Percentiles rank a stretch among this genome's conserved stretches.
Evolutionary conservation across 2,888 invertebrate genomes (phyloP).

Genomic region (Resseliella maxima): DNA sequence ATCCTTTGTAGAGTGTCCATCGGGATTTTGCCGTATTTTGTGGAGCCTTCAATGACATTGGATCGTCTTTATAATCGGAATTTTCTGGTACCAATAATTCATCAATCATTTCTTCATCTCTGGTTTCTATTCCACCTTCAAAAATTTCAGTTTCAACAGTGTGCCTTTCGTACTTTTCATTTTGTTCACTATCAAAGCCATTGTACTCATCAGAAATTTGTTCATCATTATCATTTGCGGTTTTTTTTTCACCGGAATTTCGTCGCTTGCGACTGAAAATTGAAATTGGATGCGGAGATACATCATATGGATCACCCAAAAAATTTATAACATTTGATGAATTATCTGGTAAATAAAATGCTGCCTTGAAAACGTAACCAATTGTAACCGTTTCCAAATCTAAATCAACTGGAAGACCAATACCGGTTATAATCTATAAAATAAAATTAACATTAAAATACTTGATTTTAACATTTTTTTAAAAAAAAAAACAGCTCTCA

Average conservation of each 20-base stretch:
- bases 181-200: background rate
- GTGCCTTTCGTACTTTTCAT: conserved; percentile 56
- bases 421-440: conserved; percentile 58
- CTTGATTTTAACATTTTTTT: no score
- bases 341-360: conserved; percentile 59
- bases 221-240: no score
- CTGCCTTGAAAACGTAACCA: conserved; percentile 59
- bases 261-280: background rate
- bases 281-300: background rate
- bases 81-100: conserved; percentile 36
- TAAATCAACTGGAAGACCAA: conserved; percentile 59
- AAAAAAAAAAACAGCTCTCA: no score
- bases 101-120: background rate
- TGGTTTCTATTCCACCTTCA: conserved; percentile 13
- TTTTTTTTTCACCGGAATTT: no score
- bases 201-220: no score
- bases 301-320: conserved; percentile 38
- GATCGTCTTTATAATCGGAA: background rate
- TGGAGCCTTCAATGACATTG: background rate
- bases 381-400: conserved; percentile 58
- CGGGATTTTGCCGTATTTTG: conserved; percentile 67
- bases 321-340: conserved; percentile 26
- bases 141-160: conserved; percentile 41
- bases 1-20: conserved; percentile 76
- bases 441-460: no score